phyloP scores from a whole-genome alignment of 2,113 vertebrate species.

The Heterochromis multidens region DNA sequence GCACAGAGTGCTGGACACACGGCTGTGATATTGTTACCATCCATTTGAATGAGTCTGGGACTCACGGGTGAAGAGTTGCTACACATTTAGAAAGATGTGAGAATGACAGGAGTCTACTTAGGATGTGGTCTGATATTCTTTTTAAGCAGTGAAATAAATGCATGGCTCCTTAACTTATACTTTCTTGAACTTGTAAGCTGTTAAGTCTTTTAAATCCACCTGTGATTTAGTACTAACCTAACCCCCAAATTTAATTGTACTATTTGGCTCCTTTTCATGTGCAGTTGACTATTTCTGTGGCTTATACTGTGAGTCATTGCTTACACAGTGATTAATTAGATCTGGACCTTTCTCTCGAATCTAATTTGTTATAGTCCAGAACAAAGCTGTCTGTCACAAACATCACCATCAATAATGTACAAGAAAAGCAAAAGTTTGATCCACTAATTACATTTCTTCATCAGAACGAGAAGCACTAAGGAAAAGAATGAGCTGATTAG shows the following conservation, averaged over 20 bases:
- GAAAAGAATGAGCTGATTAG: background rate
- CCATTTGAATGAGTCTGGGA: constrained; percentile 1
- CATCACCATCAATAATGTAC: background rate
- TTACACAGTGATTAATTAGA: background rate
- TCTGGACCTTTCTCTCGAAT: background rate
- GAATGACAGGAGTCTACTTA: background rate
- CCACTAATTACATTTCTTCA: background rate
- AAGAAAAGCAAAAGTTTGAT: background rate
- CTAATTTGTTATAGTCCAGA: background rate
- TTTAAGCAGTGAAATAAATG: background rate
- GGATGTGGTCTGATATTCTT: background rate
- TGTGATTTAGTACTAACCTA: background rate
- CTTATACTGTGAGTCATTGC: background rate
- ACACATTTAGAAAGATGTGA: background rate
- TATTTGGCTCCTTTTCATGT: background rate
- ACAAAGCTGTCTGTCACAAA: background rate
- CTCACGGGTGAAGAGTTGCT: background rate
- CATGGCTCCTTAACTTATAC: too few relatives aligned
- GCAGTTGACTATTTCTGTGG: background rate
- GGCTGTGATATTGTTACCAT: background rate
- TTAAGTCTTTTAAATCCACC: background rate
- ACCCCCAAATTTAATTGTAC: background rate
- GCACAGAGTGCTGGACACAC: background rate
- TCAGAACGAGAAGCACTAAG: background rate
- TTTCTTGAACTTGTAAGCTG: background rate